These are phyloP conservation scores for Sebastes taczanowskii DNA, from an alignment of 2,797 vertebrate genomes.

Conservation along the genomic window DNA sequence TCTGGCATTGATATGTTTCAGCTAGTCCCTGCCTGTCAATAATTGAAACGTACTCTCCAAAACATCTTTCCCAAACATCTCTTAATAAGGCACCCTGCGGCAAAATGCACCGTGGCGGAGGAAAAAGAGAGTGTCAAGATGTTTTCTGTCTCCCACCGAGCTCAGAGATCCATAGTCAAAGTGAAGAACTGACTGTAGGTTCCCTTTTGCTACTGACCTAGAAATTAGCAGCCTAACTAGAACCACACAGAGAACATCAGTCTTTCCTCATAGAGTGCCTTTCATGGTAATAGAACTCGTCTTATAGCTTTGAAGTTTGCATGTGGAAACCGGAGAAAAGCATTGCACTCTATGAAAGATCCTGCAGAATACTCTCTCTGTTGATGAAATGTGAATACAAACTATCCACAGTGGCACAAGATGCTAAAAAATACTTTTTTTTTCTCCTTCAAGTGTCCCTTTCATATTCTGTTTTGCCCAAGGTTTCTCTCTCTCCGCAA, in stretches of 20 bases:
- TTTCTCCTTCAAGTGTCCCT: not conserved
- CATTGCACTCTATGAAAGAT: not conserved
- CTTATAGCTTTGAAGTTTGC: not conserved
- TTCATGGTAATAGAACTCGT: not conserved
- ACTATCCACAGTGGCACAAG: not conserved
- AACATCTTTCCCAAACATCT: constrained; percentile 54
- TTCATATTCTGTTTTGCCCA: not conserved
- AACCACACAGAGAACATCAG: not conserved
- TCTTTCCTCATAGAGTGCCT: not conserved
- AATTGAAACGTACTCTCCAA: constrained; percentile 49
- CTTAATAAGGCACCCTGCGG: constrained; percentile 52
- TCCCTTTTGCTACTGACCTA: constrained; percentile 24
- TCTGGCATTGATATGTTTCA: constrained; percentile 45
- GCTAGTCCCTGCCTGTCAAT: constrained; percentile 53
- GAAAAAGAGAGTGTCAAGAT: constrained; percentile 30
- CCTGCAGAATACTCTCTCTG: not conserved
- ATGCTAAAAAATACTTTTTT: not conserved
- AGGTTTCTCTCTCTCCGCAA: not conserved
- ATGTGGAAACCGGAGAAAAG: not conserved
- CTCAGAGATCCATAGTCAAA: constrained; percentile 17
- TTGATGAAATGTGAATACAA: not conserved
- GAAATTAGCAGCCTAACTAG: constrained; percentile 11
- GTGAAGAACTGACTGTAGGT: constrained; percentile 11
- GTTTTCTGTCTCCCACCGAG: constrained; percentile 21
- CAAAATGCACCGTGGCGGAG: constrained; percentile 7